Evolutionary conservation across 1,140 invertebrate species (phyloP).

Genomic region (Holcopasites calliopsidis): DNA sequence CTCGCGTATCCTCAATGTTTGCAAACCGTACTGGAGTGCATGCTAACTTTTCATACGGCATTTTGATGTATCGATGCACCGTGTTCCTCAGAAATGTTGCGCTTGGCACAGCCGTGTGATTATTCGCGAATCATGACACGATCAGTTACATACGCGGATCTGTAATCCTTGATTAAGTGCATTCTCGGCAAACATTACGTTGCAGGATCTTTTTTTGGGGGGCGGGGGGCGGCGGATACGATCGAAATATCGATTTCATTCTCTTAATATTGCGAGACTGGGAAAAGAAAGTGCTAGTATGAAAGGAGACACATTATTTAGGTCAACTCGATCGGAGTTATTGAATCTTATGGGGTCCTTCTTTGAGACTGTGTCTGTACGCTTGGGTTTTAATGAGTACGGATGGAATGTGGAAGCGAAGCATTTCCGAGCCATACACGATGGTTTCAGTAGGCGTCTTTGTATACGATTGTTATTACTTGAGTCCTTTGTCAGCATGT

Average conservation of each 20-base stretch:
- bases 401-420: not conserved
- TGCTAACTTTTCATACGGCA: conserved; percentile 62
- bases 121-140: conserved; percentile 21
- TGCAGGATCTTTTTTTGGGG: too few relatives aligned
- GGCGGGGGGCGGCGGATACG: too few relatives aligned
- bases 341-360: not conserved
- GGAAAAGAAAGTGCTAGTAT: too few relatives aligned
- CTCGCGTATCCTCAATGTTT: conserved; percentile 61
- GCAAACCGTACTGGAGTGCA: conserved; percentile 22
- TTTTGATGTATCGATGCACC: conserved; percentile 67
- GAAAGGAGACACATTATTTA: too few relatives aligned
- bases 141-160: conserved; percentile 48
- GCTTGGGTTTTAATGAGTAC: not conserved
- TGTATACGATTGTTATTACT: conserved; percentile 10
- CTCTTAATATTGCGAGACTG: too few relatives aligned
- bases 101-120: conserved; percentile 22
- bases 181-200: conserved; percentile 16
- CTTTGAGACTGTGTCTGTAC: not conserved
- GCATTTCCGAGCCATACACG: not conserved
- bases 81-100: conserved; percentile 54
- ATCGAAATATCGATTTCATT: too few relatives aligned
- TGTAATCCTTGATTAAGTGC: conserved; percentile 42
- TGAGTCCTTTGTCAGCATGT: conserved; percentile 40
- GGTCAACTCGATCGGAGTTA: not conserved
- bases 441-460: conserved; percentile 11